Conservation (phyloP, 2,113 vertebrate genomes). For the Crocuta crocuta region DNA sequence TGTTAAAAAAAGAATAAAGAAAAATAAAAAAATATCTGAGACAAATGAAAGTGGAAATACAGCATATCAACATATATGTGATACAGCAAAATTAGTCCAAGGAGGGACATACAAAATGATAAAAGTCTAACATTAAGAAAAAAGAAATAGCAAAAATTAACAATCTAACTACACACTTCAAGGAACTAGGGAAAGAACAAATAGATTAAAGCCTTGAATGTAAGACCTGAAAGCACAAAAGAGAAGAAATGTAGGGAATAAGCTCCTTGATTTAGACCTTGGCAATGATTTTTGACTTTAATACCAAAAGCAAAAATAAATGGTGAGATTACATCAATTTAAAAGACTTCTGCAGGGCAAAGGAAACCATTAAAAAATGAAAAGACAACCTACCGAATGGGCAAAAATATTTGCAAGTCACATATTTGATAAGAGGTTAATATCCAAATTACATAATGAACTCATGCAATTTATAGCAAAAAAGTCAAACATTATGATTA, state of each 20-base stretch:
- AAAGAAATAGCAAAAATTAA: background rate
- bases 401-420: background rate
- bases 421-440: background rate
- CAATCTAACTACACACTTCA: background rate
- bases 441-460: background rate
- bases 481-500: background rate
- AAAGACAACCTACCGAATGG: background rate
- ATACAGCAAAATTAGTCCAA: background rate
- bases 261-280: background rate
- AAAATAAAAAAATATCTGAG: background rate
- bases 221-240: background rate
- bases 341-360: background rate
- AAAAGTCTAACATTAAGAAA: background rate
- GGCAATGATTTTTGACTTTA: background rate
- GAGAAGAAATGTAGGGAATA: background rate
- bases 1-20: background rate
- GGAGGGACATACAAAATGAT: background rate
- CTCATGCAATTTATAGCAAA: background rate
- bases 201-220: background rate
- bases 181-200: background rate
- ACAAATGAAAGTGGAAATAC: background rate
- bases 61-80: background rate
- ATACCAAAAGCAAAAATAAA: background rate
- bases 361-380: background rate
- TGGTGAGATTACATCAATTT: background rate